phyloP scores from a whole-genome alignment of 2,888 invertebrate genomes.

The Epicampocera succincta region DNA sequence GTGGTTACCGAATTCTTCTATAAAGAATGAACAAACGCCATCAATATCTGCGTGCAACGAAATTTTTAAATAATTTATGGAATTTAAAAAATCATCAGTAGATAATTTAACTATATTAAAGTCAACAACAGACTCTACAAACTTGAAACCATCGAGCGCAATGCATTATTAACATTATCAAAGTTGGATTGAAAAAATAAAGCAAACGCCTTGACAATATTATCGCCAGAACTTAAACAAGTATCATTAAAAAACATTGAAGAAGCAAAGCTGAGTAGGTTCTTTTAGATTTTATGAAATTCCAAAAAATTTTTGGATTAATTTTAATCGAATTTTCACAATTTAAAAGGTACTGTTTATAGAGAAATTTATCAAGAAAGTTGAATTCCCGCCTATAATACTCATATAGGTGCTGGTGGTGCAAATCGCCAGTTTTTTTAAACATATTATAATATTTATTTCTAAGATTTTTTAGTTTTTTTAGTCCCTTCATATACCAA shows the following conservation, averaged over 20 bases:
- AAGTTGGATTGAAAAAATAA: neutral
- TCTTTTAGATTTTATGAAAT: too few relatives aligned
- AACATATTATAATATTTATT: conserved; percentile 12
- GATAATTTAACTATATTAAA: too few relatives aligned
- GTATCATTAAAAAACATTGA: too few relatives aligned
- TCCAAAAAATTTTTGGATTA: conserved; percentile 11
- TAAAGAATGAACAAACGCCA: too few relatives aligned
- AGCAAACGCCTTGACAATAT: too few relatives aligned
- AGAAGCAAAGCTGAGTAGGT: too few relatives aligned
- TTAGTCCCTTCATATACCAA: conserved; percentile 8
- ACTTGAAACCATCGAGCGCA: neutral
- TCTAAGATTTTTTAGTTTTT: conserved; percentile 26
- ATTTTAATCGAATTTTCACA: conserved; percentile 1
- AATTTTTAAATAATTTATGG: too few relatives aligned
- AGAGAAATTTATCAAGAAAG: conserved; percentile 16
- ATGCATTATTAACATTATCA: neutral
- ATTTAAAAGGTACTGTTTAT: conserved; percentile 21
- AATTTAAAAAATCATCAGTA: too few relatives aligned
- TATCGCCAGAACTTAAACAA: too few relatives aligned
- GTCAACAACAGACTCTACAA: conserved; percentile 4
- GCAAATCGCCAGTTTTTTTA: neutral
- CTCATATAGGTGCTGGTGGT: neutral
- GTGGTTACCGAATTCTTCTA: too few relatives aligned
- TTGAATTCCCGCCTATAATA: conserved; percentile 26
- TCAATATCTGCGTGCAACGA: too few relatives aligned